Base-by-base conservation (phyloP, 2,113 vertebrate species). In the Lonchura striata region DNA sequence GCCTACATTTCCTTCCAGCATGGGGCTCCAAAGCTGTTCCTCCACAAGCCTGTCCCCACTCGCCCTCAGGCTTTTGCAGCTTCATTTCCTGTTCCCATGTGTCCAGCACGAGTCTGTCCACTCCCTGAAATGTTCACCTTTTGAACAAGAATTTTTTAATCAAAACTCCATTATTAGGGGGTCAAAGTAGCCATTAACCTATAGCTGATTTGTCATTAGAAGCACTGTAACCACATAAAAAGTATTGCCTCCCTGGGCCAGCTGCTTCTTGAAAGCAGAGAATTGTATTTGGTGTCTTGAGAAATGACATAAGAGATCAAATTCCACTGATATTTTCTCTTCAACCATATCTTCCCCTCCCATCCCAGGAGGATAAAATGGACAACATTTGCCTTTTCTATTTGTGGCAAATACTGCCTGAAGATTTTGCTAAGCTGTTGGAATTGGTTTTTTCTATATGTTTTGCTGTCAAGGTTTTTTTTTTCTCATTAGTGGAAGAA, bases 1-100 rank as follows among this genome's bases (percentile, higher is more conserved):
- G 37, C 49, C 31, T 37, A 15, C 8, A 1, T 50, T 59, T 24
- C 39, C 39, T 57, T 44, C 18, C 69, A 11, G 4, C 0, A 0
- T 8, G 15, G 31, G 42, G 13, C 39, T 75, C 27, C 27, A 35
- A 37, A 39, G 33, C 10, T 6, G 1, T 10, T 61, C 6, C 54
- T 53, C 46, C 54, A 61, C 39, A 20, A 61, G 21, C 31, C 24
- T 35, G 33, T 82, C 8, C 20, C 50, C 53, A 8, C 4, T 5
- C 44, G 24, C 46, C 41, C 31, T 35, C 24, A 31, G 46, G 72
- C 13, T 60, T 76, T 53, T 44, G 42, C 42, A 77, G 28, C 23
- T 81, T 69, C 3, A 3, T 33, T 53, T 69, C n/a, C 22, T 10
- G 1, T 33, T 76, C 57, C 46, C 41, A 24, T 4, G 50, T 15